phyloP scores from a whole-genome alignment of 2,888 invertebrate genomes.

The Ophion costatus region DNA sequence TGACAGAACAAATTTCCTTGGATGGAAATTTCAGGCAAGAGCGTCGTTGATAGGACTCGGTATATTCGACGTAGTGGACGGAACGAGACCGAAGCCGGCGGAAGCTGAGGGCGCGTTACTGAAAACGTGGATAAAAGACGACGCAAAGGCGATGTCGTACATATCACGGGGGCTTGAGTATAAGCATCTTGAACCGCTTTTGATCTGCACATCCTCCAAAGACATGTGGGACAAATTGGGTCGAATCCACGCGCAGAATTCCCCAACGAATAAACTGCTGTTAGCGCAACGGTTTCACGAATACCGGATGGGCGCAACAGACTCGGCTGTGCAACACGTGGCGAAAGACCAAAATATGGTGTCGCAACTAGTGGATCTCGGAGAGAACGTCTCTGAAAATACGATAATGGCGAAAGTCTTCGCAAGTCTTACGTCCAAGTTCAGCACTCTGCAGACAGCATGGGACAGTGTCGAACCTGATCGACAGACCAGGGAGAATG shows the following conservation, averaged over 20 bases:
- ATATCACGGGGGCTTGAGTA: conserved; percentile 42
- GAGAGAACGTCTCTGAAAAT: conserved; percentile 3
- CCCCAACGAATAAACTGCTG: conserved; percentile 54
- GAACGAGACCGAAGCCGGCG: no score
- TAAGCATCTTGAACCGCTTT: conserved; percentile 45
- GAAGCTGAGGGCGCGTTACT: no score
- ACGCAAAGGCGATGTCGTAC: conserved; percentile 46
- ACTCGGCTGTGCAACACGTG: conserved; percentile 58
- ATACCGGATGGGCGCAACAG: conserved; percentile 51
- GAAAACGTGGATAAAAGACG: conserved; percentile 34
- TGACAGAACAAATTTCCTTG: conserved; percentile 42
- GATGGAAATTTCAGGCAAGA: conserved; percentile 40
- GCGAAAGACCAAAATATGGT: conserved; percentile 58
- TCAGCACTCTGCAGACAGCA: background rate
- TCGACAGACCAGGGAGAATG: conserved; percentile 1
- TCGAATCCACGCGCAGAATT: conserved; percentile 62
- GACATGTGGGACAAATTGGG: conserved; percentile 57
- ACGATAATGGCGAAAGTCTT: conserved; percentile 17
- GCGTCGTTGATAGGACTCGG: background rate
- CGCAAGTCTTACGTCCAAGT: conserved; percentile 3
- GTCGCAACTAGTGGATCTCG: conserved; percentile 4
- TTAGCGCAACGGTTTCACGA: conserved; percentile 48
- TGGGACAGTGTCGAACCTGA: background rate
- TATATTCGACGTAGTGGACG: conserved; percentile 37
- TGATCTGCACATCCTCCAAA: conserved; percentile 63